Evolutionary conservation across 2,113 vertebrate species (phyloP).

Genomic region (Percina caprodes): DNA sequence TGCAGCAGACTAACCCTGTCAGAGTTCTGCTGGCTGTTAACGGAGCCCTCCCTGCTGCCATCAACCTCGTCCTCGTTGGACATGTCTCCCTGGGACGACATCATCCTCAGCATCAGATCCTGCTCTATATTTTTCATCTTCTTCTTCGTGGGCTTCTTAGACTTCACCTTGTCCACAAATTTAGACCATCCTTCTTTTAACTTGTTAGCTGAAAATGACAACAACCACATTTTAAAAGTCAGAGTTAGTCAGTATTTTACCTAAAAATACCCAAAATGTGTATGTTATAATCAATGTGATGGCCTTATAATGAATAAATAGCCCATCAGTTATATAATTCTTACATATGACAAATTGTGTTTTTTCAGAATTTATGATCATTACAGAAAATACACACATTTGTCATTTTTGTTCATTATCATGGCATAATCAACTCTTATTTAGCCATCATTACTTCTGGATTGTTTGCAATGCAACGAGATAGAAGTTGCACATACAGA

Average conservation of each 20-base stretch:
- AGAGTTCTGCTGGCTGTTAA: constrained; percentile 63
- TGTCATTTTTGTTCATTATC: constrained; percentile 35
- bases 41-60: constrained; percentile 62
- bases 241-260: not conserved
- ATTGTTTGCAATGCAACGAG: constrained; percentile 36
- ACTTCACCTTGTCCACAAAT: constrained; percentile 75
- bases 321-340: not conserved
- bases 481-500: not conserved
- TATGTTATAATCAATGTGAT: not conserved
- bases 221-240: not conserved
- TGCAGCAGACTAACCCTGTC: constrained; percentile 65
- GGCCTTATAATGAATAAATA: constrained; percentile 16
- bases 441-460: constrained; percentile 21
- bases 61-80: constrained; percentile 36
- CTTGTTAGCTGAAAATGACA: constrained; percentile 68
- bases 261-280: constrained; percentile 10
- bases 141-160: constrained; percentile 74
- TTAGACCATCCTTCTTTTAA: constrained; percentile 74
- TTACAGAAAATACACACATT: constrained; percentile 20
- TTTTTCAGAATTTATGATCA: not conserved
- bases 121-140: constrained; percentile 69
- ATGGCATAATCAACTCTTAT: constrained; percentile 29
- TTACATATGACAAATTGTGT: constrained; percentile 1
- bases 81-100: constrained; percentile 12
- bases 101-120: constrained; percentile 31